These are phyloP conservation scores for Phyllotreta striolata DNA, from an alignment of 2,888 invertebrate genomes.

Conservation along the genomic window DNA sequence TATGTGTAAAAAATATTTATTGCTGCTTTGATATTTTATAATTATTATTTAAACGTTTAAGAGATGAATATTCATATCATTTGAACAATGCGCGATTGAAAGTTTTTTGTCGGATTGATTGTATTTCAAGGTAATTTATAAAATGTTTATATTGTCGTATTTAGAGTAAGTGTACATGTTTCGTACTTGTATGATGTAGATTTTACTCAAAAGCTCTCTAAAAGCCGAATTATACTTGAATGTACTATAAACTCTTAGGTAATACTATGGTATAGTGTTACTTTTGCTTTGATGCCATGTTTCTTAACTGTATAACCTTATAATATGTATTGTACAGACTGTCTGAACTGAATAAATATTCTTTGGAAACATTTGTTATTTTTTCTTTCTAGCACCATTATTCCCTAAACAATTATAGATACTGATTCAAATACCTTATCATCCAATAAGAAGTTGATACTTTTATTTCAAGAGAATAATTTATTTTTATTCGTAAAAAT, in stretches of 20 bases:
- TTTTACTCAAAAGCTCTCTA: conserved; percentile 57
- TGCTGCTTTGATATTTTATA: conserved; percentile 21
- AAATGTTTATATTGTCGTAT: conserved; percentile 54
- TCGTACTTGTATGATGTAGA: conserved; percentile 57
- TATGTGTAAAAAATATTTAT: too few relatives aligned
- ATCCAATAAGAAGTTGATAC: too few relatives aligned
- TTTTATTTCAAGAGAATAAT: too few relatives aligned
- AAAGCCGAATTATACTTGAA: conserved; percentile 58
- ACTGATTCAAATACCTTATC: background rate
- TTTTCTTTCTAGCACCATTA: conserved; percentile 1
- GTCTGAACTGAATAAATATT: conserved; percentile 65
- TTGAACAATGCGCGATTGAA: conserved; percentile 43
- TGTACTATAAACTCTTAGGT: conserved; percentile 59
- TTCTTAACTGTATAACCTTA: conserved; percentile 63
- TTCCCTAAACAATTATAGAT: conserved; percentile 4
- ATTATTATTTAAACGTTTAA: conserved; percentile 16
- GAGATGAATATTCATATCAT: conserved; percentile 43
- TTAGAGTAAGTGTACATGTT: conserved; percentile 57
- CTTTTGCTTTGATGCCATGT: conserved; percentile 62
- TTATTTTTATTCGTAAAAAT: too few relatives aligned
- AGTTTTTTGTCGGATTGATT: conserved; percentile 45
- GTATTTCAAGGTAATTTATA: conserved; percentile 50
- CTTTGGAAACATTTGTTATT: conserved; percentile 56
- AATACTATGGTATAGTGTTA: conserved; percentile 57
- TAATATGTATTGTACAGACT: conserved; percentile 63